phyloP scores from a whole-genome alignment of 1,140 invertebrate genomes.

The Drosophila repleta region DNA sequence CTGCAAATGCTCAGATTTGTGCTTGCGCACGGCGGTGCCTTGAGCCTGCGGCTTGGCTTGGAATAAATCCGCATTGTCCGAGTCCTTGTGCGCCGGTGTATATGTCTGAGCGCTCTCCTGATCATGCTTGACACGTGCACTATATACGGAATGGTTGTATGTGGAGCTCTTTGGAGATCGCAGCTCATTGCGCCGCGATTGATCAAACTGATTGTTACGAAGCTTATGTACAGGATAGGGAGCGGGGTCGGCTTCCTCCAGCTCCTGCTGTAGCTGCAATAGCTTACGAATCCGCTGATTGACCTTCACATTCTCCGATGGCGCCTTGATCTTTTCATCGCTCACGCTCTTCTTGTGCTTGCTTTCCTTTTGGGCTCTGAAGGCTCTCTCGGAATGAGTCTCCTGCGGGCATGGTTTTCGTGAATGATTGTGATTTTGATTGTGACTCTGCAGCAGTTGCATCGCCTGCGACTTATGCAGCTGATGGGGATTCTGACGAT shows the following conservation, averaged over 20 bases:
- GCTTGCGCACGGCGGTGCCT: no score
- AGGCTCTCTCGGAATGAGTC: background rate
- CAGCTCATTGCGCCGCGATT: background rate
- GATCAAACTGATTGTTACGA: background rate
- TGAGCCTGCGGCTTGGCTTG: background rate
- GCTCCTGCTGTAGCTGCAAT: constrained; percentile 7
- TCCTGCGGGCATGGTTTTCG: no score
- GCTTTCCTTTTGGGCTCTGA: background rate
- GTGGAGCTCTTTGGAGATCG: background rate
- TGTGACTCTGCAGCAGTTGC: no score
- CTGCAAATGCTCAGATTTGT: no score
- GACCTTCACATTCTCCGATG: background rate
- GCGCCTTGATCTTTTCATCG: background rate
- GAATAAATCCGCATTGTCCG: background rate
- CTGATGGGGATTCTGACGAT: background rate
- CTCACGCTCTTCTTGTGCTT: background rate
- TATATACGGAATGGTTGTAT: background rate
- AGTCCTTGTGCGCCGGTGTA: background rate
- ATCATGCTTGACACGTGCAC: background rate
- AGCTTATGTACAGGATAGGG: background rate
- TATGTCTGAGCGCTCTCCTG: background rate
- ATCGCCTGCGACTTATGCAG: background rate
- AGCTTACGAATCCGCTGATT: constrained; percentile 1
- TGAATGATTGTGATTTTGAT: no score
- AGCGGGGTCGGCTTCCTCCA: background rate